These are phyloP conservation scores for Montipora foliosa DNA, from an alignment of 64 coral and sea anemone genomes.

Conservation along the genomic window DNA sequence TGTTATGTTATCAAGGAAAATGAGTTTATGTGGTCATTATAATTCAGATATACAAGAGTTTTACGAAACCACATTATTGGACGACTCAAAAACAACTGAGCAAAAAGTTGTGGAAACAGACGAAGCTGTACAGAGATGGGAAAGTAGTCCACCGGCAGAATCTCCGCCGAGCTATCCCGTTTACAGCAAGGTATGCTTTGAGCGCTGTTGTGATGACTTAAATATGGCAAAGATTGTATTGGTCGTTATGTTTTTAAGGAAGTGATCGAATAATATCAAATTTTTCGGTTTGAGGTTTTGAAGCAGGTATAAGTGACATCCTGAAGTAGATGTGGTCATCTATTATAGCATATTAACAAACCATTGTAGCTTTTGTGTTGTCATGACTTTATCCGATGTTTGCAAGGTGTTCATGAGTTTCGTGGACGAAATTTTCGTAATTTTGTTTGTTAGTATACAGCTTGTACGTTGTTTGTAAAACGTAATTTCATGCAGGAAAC, in stretches of 20 bases:
- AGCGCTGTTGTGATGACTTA: background rate
- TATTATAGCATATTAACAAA: background rate
- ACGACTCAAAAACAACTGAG: slow-evolving; percentile 71
- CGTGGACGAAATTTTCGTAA: background rate
- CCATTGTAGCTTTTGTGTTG: background rate
- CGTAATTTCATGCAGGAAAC: background rate
- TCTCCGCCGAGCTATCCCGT: slow-evolving; percentile 19
- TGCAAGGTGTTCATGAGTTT: background rate
- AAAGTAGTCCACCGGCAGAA: slow-evolving; percentile 44
- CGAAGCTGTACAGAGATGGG: slow-evolving; percentile 76
- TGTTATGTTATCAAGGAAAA: background rate
- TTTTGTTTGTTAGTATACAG: background rate
- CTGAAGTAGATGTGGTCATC: background rate
- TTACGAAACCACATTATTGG: slow-evolving; percentile 82
- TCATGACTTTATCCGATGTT: background rate
- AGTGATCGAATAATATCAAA: background rate
- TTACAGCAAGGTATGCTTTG: background rate
- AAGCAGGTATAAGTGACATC: background rate
- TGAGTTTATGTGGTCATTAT: slow-evolving; percentile 4
- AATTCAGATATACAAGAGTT: slow-evolving; percentile 88
- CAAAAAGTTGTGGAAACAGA: slow-evolving; percentile 73
- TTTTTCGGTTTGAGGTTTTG: background rate
- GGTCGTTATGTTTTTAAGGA: background rate
- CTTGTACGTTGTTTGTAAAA: background rate
- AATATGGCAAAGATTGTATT: background rate